Base-by-base conservation (phyloP, 2,113 vertebrate genomes). In the Siniperca chuatsi region DNA sequence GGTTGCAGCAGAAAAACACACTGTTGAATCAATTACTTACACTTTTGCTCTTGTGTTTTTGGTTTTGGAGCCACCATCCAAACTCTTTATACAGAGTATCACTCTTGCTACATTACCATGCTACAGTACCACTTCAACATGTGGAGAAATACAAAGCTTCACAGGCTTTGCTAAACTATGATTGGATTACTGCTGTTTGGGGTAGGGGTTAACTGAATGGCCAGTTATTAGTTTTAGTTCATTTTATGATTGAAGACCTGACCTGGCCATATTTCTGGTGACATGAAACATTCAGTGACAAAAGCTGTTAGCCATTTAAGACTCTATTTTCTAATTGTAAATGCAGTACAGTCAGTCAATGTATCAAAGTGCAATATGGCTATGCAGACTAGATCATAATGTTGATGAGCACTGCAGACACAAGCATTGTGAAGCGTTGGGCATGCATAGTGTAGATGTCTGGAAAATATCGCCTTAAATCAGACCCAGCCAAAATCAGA, bases 351-450 rank as follows among this genome's bases (percentile, higher is more conserved):
- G 70, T 65, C 46, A 54, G 61, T 42, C 67, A 65, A 13, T 29
- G 62, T 54, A 55, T 77, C 75, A 79, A 18, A 62, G 82, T 33
- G 75, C 62, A 62, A 52, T 6, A 25, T 73, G 42, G 46, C 25
- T 23, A 4, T 76, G 81, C 81, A 80, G 79, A 90, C 89, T 16
- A 50, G 37, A 79, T 77, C 42, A 15, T 66, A 55, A 71, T 74
- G 73, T 44, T 58, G 79, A 89, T 79, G 86, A 87, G 84, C 8
- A 4, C 72, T 69, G 76, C 76, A 81, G 75, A 75, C 75, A 72
- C 57, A 2, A 42, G 66, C 73, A 13, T 25, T 9, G 69, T 68
- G 65, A 64, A 83, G 81, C 60, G 54, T 23, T 75, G 29, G 29
- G 29, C 29, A 29, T 29, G 82, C 50, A 33, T 37, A 12, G 1